Conservation (phyloP, 2,888 invertebrate species). For the Anthoptus insignis region DNA sequence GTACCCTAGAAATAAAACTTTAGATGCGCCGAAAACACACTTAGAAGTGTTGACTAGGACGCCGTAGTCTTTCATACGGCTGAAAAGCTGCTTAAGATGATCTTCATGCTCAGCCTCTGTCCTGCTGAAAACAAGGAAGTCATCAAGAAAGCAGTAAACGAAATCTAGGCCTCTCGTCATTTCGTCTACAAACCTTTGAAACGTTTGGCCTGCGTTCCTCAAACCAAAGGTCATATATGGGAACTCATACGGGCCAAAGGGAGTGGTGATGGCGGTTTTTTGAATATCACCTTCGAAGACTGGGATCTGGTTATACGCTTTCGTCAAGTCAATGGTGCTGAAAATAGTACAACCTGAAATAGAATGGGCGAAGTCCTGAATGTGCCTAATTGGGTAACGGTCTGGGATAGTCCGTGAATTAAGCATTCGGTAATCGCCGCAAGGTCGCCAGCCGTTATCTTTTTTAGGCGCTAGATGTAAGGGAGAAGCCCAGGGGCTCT, state of each 20-base stretch:
- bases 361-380: not conserved
- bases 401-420: not conserved
- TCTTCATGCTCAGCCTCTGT: not conserved
- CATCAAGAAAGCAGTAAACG: not conserved
- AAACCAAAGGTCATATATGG: not conserved
- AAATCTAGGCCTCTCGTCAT: not conserved
- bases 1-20: constrained; percentile 43
- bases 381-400: not conserved
- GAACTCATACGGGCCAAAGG: not conserved
- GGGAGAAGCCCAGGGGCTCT: too few species aligned
- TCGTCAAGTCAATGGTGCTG: not conserved
- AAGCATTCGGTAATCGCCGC: too few species aligned
- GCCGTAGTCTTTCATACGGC: too few species aligned
- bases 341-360: not conserved
- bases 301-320: not conserved
- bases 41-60: constrained; percentile 34
- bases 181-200: too few species aligned
- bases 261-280: not conserved
- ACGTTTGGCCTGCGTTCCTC: too few species aligned
- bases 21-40: constrained; percentile 29
- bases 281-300: not conserved
- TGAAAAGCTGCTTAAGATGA: constrained; percentile 30
- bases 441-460: too few species aligned
- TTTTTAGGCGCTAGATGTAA: too few species aligned
- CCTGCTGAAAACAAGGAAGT: not conserved